Base-by-base conservation (phyloP, 2,113 vertebrate species). In the Regulus satrapa region DNA sequence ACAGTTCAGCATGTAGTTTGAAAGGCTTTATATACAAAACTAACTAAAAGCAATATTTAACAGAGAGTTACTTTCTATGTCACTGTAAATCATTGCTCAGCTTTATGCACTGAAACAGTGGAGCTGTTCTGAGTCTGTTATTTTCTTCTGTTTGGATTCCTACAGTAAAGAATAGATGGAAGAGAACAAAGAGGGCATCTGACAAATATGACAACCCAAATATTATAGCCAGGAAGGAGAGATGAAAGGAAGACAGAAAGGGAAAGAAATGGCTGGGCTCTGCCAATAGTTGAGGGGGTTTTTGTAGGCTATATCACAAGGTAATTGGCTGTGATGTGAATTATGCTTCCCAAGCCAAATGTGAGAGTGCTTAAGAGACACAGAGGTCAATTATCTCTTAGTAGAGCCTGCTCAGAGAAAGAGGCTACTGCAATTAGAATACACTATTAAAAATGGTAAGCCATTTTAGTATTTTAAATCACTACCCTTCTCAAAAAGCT, bases 321-420 rank as follows among this genome's bases (percentile, higher is more conserved):
- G 84, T 96, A 96, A 97, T 95, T 95, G 81, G 75, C 84, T 90
- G 68, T 61, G 90, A 93, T 93, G 79, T 96, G 96, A 97, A 95
- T 95, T 96, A 95, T 91, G 88, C 61, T 91, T 95, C 91, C 95
- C 80, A 92, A 96, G 84, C 75, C 95, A 97, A 96, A 96, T 88
- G 81, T 88, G 79, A 95, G 82, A 91, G 94, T 73, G 88, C 81
- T 96, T 94, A 95, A 95, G 81, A 88, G 86, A 94, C 6, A 1
- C 86, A 96, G 95, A 96, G 97, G 96, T 97, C 95, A 97, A 97
- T 97, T 96, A 96, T 96, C 86, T 96, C 90, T 94, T 92, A 93
- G 92, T 55, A 95, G 77, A 89, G 84, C 78, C 86, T 90, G 95
- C 76, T 93, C 64, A 94, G 86, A 93, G 85, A 94, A 94, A 95